phyloP scores from a whole-genome alignment of 2,113 vertebrate species.

The Proteles cristata region DNA sequence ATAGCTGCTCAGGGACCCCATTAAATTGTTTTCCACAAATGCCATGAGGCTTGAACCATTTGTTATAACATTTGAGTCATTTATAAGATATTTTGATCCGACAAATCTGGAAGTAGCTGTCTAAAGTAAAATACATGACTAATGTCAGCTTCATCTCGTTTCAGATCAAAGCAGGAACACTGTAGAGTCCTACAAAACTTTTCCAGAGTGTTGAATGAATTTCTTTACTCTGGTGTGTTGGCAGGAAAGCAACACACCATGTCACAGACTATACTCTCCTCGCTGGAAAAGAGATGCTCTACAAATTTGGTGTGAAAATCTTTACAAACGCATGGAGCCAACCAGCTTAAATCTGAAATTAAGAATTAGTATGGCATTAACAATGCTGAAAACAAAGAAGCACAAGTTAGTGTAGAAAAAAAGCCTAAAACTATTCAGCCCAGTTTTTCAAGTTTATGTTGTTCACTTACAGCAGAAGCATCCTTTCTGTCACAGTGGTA shows the following conservation, averaged over 20 bases:
- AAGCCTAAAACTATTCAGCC: not conserved
- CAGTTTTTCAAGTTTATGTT: not conserved
- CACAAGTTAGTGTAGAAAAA: not conserved
- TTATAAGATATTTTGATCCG: conserved; percentile 82
- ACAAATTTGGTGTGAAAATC: not conserved
- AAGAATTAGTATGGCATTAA: conserved; percentile 2
- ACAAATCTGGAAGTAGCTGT: conserved; percentile 80
- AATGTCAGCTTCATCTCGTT: conserved; percentile 69
- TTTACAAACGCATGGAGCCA: not conserved
- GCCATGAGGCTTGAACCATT: conserved; percentile 79
- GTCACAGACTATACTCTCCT: not conserved
- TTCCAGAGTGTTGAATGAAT: not conserved
- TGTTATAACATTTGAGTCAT: conserved; percentile 82
- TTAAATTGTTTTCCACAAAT: conserved; percentile 81
- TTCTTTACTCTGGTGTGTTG: not conserved
- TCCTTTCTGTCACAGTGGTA: not conserved
- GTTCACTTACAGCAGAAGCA: not conserved
- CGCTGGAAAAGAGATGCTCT: not conserved
- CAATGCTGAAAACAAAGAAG: not conserved
- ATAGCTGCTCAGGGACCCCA: conserved; percentile 78
- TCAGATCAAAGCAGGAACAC: conserved; percentile 62
- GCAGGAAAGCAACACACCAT: not conserved
- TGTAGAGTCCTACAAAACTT: conserved; percentile 42
- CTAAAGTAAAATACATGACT: conserved; percentile 74
- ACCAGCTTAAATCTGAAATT: not conserved